These are phyloP conservation scores for Branchellion lobata DNA, from an alignment of 2,888 invertebrate genomes.

Conservation along the genomic window DNA sequence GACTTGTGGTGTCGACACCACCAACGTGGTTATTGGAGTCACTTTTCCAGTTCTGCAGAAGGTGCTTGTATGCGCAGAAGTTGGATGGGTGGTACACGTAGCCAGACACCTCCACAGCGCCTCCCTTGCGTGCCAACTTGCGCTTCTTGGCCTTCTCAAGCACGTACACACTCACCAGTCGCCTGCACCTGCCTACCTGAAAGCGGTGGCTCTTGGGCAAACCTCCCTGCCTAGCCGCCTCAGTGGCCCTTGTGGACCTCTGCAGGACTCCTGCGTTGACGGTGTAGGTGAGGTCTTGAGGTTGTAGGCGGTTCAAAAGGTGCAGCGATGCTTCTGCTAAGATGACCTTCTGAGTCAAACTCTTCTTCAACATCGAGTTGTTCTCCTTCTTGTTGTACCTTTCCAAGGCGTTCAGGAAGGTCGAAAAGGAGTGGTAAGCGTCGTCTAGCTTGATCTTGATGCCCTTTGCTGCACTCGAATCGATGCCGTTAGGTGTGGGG, in stretches of 20 bases:
- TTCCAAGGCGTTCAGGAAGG: background rate
- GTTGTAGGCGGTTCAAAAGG: background rate
- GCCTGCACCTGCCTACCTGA: background rate
- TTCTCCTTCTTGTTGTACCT: background rate
- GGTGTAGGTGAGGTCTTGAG: background rate
- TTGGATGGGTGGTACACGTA: conserved; percentile 19
- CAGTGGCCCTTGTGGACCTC: background rate
- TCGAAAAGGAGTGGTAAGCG: background rate
- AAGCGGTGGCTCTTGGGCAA: conserved; percentile 33
- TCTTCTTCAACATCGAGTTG: background rate
- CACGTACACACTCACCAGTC: background rate
- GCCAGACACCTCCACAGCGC: conserved; percentile 17
- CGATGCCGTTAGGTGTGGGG: background rate
- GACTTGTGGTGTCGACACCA: background rate
- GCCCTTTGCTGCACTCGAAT: background rate
- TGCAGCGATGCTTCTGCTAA: background rate
- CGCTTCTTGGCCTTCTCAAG: background rate
- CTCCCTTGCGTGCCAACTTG: conserved; percentile 25
- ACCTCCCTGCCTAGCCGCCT: background rate
- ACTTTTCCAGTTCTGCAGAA: background rate
- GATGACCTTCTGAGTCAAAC: background rate
- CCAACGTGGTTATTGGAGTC: background rate
- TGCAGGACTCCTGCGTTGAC: background rate
- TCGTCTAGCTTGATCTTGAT: background rate
- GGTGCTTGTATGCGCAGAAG: conserved; percentile 26